Percentiles rank a stretch among this genome's conserved stretches.
phyloP scores from a whole-genome alignment of 2,797 vertebrate genomes.

The Lateolabrax maculatus region DNA sequence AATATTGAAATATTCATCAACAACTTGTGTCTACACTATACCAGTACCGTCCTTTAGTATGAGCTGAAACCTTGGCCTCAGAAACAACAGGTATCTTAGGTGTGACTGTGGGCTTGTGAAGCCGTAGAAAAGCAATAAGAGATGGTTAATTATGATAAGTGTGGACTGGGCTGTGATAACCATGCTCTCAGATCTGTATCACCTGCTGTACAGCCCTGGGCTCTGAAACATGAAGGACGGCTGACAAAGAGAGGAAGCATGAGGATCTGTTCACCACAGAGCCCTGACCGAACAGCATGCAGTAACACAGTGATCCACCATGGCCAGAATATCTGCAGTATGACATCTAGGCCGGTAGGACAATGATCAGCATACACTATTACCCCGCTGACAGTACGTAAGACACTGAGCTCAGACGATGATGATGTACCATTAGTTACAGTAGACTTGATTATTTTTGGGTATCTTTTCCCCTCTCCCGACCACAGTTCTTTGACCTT shows the following conservation, averaged over 20 bases:
- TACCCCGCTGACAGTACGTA: not conserved
- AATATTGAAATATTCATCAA: not conserved
- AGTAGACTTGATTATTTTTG: not conserved
- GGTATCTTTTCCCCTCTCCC: not conserved
- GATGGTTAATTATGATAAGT: slow-evolving; percentile 80
- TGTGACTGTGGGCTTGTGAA: slow-evolving; percentile 56
- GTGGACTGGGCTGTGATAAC: slow-evolving; percentile 61
- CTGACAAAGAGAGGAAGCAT: slow-evolving; percentile 18
- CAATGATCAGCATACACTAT: not conserved
- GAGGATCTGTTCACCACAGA: not conserved
- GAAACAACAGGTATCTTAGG: slow-evolving; percentile 43
- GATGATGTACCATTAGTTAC: not conserved
- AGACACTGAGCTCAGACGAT: not conserved
- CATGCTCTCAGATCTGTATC: slow-evolving; percentile 49
- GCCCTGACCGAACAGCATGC: not conserved
- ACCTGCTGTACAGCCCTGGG: slow-evolving; percentile 33
- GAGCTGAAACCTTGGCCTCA: not conserved
- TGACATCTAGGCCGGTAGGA: not conserved
- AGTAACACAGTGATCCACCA: not conserved
- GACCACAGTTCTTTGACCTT: not conserved
- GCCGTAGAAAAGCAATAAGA: slow-evolving; percentile 55
- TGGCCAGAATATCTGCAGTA: not conserved
- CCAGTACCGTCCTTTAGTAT: not conserved
- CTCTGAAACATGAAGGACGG: slow-evolving; percentile 53
- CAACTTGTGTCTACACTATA: not conserved